Base-by-base conservation (phyloP, 2,888 invertebrate species). In the Machimus atricapillus region DNA sequence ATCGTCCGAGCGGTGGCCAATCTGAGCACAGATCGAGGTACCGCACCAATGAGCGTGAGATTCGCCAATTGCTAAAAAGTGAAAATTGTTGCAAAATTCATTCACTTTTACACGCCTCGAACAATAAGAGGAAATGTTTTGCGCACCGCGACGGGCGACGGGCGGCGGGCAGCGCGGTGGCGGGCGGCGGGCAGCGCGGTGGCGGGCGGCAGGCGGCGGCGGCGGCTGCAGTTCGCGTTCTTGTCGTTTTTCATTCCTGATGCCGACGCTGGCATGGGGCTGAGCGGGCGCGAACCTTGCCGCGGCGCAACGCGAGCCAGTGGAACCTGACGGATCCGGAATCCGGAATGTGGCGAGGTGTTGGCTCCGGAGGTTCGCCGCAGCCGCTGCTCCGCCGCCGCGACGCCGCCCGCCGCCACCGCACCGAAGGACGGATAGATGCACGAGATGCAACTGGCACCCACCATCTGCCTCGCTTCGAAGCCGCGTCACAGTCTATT, bases 21-120 rank as follows among this genome's bases (percentile, higher is more conserved):
- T 85, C 74, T 85, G 31, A 2, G 85, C 27, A 7, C 46, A 46
- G 85, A 74, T 6, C 66, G 19, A 40, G 23, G 86, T 86, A 43
- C 76, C 86, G 86, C 86, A 73, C 86, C 86, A 86, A 86, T 86
- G 86, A 79, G 86, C 86, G 86, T 86, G 78, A 86, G 78, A 86
- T 79, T 79, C 76, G 58, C 66, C 76, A 58, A 78, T 77, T 66
- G 78, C 77, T 79, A 78, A 86, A 86, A 86, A 86, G 86, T 86
- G 86, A 86, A 86, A 86, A 86, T 86, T 86, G 58, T 78, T 86
- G 78, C 86, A 86, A 86, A 78, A 78, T 86, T 79, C 86, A 86
- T 79, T 86, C 86, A 86, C 86, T 86, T 78, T 86, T 86, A 79
- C 66, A 77, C 86, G 86, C 58, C 58, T 52, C 76, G 23, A 86